These are phyloP conservation scores for Thelaira solivaga DNA, from an alignment of 2,888 invertebrate genomes.

Conservation along the genomic window DNA sequence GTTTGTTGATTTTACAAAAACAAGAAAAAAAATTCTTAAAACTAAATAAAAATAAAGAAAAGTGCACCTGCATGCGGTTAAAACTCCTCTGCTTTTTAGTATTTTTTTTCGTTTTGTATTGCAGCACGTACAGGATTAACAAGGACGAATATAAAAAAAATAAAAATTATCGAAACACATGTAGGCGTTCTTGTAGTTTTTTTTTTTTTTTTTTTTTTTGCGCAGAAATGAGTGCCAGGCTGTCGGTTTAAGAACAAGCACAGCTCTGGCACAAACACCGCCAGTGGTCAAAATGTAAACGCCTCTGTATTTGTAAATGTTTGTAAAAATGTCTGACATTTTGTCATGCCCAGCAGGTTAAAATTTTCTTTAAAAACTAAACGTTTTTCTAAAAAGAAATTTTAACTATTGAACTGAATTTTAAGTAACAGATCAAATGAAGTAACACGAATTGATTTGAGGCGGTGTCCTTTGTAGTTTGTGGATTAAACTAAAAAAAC, in stretches of 20 bases:
- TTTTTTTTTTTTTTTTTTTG: too few relatives aligned
- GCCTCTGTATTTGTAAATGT: slow-evolving; percentile 31
- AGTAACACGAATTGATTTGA: slow-evolving; percentile 37
- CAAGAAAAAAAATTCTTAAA: slow-evolving; percentile 13
- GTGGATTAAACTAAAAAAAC: background rate
- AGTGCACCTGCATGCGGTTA: slow-evolving; percentile 56
- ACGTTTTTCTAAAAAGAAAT: background rate
- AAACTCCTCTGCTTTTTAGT: slow-evolving; percentile 16
- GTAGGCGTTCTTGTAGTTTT: slow-evolving; percentile 46
- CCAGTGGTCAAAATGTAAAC: slow-evolving; percentile 48
- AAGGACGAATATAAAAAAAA: slow-evolving; percentile 36
- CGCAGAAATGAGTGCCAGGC: background rate
- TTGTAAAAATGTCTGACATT: background rate
- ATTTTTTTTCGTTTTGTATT: background rate
- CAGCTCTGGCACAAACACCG: background rate
- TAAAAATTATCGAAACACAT: background rate
- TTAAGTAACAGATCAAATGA: slow-evolving; percentile 5
- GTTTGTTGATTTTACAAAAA: slow-evolving; percentile 47
- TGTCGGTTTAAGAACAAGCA: too few relatives aligned
- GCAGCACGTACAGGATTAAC: slow-evolving; percentile 45
- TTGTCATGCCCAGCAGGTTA: slow-evolving; percentile 58
- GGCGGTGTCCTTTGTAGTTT: slow-evolving; percentile 36
- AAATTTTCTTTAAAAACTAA: background rate
- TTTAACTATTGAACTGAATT: slow-evolving; percentile 16
- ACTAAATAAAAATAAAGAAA: slow-evolving; percentile 13